Percentiles rank a stretch among this genome's conserved stretches.
These are phyloP conservation scores for Halcyon leucocephala DNA, from an alignment of 2,797 vertebrate genomes.

Conservation along the genomic window DNA sequence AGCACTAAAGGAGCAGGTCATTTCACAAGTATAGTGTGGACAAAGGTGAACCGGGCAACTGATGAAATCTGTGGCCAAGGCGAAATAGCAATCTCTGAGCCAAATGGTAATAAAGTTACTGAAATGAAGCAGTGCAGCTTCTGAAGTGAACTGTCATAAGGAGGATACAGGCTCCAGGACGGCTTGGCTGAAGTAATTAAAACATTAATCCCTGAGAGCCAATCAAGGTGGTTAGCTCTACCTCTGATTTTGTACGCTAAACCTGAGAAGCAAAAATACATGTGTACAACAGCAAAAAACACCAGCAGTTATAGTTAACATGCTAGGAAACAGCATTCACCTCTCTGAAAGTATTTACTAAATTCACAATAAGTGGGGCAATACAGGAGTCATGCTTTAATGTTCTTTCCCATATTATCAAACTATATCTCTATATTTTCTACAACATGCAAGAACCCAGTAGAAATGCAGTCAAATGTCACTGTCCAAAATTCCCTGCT, in stretches of 20 bases:
- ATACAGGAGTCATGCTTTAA: not conserved
- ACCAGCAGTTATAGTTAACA: not conserved
- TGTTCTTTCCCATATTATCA: not conserved
- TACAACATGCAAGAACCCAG: not conserved
- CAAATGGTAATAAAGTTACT: conserved; percentile 97
- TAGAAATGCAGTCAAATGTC: conserved; percentile 6
- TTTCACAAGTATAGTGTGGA: conserved; percentile 90
- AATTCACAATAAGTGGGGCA: not conserved
- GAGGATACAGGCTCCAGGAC: conserved; percentile 86
- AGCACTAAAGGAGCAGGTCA: conserved; percentile 92
- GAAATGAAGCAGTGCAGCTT: conserved; percentile 91
- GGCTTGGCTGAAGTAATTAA: conserved; percentile 79
- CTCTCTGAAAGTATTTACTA: not conserved
- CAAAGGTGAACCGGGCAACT: conserved; percentile 98
- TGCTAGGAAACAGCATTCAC: not conserved
- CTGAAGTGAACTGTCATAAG: conserved; percentile 92
- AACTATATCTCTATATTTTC: not conserved
- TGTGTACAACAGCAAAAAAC: not conserved
- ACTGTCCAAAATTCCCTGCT: conserved; percentile 36
- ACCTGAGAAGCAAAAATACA: not conserved
- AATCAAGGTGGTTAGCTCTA: conserved; percentile 1
- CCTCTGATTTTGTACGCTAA: conserved; percentile 11
- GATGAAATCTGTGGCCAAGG: conserved; percentile 98
- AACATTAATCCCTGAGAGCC: conserved; percentile 67
- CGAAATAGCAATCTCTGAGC: conserved; percentile 96